phyloP scores from a whole-genome alignment of 2,888 invertebrate species.

The Limenitis camilla region DNA sequence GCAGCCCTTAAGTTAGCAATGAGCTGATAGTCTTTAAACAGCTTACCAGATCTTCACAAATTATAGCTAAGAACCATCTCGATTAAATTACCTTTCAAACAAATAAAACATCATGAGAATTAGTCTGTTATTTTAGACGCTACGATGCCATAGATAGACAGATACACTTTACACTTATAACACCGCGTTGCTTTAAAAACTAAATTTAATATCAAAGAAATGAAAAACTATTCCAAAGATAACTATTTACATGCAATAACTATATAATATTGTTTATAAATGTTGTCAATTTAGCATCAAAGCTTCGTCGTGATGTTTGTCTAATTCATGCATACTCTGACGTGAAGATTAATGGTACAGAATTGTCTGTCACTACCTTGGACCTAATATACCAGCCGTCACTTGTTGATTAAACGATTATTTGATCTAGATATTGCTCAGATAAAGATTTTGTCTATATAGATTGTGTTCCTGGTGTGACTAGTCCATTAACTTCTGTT shows the following conservation, averaged over 20 bases:
- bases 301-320: slow-evolving; percentile 25
- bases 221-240: no score
- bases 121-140: no score
- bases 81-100: neutral
- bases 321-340: slow-evolving; percentile 30
- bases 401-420: slow-evolving; percentile 12
- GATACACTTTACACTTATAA: no score
- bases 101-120: neutral
- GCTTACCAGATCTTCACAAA: no score
- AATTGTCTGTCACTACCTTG: slow-evolving; percentile 29
- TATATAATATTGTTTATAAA: neutral
- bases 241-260: neutral
- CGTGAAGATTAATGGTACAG: slow-evolving; percentile 28
- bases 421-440: neutral
- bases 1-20: no score
- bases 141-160: no score
- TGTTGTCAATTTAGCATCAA: slow-evolving; percentile 7
- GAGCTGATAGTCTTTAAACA: no score
- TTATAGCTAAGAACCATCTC: no score
- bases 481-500: no score
- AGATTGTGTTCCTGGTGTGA: no score
- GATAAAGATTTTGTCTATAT: neutral
- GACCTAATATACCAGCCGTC: slow-evolving; percentile 14
- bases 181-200: no score
- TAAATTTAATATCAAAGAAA: no score